These are phyloP conservation scores for Prinia subflava DNA, from an alignment of 2,113 vertebrate species.

Conservation along the genomic window DNA sequence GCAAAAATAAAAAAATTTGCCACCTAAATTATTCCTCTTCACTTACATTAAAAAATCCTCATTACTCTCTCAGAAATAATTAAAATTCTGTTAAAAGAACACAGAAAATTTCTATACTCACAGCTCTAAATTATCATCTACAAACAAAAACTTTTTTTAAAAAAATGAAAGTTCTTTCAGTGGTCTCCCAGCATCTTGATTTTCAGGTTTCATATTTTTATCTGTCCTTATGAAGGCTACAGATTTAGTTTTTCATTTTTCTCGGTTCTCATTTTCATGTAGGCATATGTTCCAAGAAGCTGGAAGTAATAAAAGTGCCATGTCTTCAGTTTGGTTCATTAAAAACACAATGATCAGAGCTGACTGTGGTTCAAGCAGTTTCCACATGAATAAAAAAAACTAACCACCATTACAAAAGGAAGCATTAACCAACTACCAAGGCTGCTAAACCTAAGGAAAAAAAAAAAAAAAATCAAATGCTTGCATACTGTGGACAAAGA, in stretches of 20 bases:
- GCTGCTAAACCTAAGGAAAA: neutral
- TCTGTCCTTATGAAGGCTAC: neutral
- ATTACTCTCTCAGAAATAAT: neutral
- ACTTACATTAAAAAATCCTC: neutral
- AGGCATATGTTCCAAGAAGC: neutral
- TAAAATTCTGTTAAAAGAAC: neutral
- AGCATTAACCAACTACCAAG: neutral
- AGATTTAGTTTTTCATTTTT: neutral
- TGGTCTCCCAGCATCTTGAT: neutral
- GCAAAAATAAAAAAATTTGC: neutral
- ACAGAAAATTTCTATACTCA: neutral
- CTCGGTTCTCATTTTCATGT: neutral
- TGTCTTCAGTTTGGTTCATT: neutral
- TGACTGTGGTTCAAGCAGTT: neutral
- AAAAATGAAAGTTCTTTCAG: neutral
- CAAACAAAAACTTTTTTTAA: neutral
- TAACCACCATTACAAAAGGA: neutral
- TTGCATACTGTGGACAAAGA: neutral
- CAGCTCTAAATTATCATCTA: neutral
- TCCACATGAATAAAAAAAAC: neutral
- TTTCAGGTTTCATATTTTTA: neutral
- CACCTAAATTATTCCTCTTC: neutral
- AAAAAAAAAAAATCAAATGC: neutral
- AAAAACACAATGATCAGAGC: neutral
- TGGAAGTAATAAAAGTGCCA: neutral